Evolutionary conservation across 2,797 vertebrate genomes (phyloP).

Genomic region (Mareca penelope): DNA sequence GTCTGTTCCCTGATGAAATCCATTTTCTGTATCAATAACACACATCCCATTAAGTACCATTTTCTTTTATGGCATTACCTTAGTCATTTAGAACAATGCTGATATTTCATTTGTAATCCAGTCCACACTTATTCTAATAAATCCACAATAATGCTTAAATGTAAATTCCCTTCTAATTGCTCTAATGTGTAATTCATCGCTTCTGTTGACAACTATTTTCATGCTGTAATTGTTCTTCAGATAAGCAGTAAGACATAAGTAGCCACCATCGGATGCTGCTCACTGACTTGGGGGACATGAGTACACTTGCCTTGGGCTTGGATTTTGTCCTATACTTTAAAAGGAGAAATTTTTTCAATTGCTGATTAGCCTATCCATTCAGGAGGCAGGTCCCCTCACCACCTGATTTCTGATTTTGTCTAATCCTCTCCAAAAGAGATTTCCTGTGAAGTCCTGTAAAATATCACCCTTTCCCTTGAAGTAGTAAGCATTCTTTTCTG

Average conservation of each 20-base stretch:
- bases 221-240: neutral
- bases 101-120: neutral
- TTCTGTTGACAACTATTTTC: slow-evolving; percentile 2
- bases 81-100: neutral
- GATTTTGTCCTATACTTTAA: neutral
- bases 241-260: neutral
- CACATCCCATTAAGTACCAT: neutral
- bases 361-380: neutral
- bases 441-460: neutral
- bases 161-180: neutral
- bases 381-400: neutral
- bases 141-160: neutral
- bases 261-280: neutral
- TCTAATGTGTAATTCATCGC: neutral
- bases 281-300: neutral
- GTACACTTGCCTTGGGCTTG: neutral
- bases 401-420: neutral
- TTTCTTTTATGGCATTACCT: neutral
- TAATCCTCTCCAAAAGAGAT: neutral
- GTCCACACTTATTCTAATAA: neutral
- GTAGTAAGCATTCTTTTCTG: neutral
- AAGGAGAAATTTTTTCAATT: neutral
- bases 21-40: neutral
- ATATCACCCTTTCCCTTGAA: neutral
- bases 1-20: neutral